Evolutionary conservation across 2,888 invertebrate species (phyloP).

Genomic region (Dione juno): DNA sequence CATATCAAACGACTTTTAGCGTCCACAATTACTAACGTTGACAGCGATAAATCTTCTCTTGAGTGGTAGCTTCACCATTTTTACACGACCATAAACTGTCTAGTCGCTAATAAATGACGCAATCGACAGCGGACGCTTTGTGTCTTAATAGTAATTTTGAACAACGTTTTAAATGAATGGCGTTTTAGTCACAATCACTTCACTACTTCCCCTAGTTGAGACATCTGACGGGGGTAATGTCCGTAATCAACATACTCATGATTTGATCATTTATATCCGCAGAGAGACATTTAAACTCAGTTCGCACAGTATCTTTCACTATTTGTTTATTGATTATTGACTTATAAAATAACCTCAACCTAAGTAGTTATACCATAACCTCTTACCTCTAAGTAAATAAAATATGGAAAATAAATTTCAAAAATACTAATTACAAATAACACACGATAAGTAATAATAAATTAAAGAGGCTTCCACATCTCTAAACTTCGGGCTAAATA

Average conservation of each 20-base stretch:
- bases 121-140: constrained; percentile 32
- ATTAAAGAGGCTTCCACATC: neutral
- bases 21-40: constrained; percentile 47
- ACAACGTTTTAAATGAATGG: constrained; percentile 20
- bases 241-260: neutral
- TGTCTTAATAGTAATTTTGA: constrained; percentile 28
- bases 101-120: constrained; percentile 44
- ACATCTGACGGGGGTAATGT: constrained; percentile 7
- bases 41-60: constrained; percentile 49
- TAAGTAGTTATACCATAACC: too few species aligned
- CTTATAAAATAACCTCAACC: too few species aligned
- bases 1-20: constrained; percentile 42
- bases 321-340: too few species aligned
- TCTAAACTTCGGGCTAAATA: neutral
- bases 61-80: constrained; percentile 47
- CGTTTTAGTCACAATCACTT: neutral
- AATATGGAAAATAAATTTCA: too few species aligned
- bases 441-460: neutral
- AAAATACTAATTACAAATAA: neutral
- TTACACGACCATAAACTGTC: constrained; percentile 47
- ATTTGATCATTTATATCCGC: constrained; percentile 10
- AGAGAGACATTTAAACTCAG: neutral
- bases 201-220: neutral
- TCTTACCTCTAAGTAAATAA: too few species aligned
- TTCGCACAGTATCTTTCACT: too few species aligned